Conservation (phyloP, 2,797 vertebrate species). For the Sitta carolinensis region DNA sequence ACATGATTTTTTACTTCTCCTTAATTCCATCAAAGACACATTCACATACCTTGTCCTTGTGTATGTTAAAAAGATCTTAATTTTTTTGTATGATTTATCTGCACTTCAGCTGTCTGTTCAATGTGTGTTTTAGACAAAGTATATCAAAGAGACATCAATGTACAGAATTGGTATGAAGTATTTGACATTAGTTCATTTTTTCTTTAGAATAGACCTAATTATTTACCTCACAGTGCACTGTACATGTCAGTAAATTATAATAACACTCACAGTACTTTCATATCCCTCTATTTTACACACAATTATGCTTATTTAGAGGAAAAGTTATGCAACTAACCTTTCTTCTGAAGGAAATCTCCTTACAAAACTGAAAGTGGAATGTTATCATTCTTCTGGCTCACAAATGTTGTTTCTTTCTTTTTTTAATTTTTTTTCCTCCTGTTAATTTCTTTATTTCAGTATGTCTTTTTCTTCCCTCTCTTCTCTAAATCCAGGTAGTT, state of each 20-base stretch:
- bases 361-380: background rate
- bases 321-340: background rate
- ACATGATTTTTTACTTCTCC: background rate
- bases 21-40: background rate
- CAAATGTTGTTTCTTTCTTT: accelerated
- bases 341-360: background rate
- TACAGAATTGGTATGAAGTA: background rate
- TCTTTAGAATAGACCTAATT: background rate
- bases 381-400: background rate
- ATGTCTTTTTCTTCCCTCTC: background rate
- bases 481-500: background rate
- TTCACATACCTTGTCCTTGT: background rate
- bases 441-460: background rate
- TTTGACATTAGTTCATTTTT: background rate
- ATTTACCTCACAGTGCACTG: background rate
- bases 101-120: background rate
- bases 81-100: background rate
- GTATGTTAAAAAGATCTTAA: background rate
- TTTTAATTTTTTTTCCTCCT: too few species aligned
- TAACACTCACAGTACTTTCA: background rate
- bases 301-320: background rate
- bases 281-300: background rate
- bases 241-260: background rate
- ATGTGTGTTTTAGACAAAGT: background rate
- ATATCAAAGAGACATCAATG: background rate